Percentiles rank a stretch among this genome's conserved stretches.
Evolutionary conservation across 2,888 invertebrate species (phyloP).

Genomic region (Auanema sp.): DNA sequence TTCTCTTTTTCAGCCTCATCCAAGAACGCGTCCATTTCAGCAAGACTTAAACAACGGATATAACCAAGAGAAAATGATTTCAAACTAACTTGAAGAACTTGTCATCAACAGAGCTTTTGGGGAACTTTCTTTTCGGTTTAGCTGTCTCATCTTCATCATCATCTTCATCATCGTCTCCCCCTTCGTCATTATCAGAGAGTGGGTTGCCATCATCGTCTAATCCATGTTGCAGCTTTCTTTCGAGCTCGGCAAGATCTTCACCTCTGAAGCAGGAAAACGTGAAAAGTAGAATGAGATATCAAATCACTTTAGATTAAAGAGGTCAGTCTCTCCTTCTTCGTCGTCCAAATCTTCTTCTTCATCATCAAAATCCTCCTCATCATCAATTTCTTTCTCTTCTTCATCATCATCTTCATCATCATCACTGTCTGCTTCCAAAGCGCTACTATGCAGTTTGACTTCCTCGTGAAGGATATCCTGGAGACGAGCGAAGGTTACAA

Average conservation of each 20-base stretch:
- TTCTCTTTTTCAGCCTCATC: slow-evolving; percentile 30
- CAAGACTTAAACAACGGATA: slow-evolving; percentile 25
- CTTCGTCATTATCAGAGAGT: slow-evolving; percentile 15
- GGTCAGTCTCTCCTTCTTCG: slow-evolving; percentile 32
- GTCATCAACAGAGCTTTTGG: slow-evolving; percentile 40
- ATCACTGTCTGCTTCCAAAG: slow-evolving; percentile 18
- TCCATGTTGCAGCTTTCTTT: slow-evolving; percentile 23
- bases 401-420: slow-evolving; percentile 18
- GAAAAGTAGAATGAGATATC: neutral
- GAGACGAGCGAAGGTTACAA: neutral
- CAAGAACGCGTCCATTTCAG: slow-evolving; percentile 42
- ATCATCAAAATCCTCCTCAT: slow-evolving; percentile 17
- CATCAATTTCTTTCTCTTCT: slow-evolving; percentile 20
- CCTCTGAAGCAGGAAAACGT: slow-evolving; percentile 19
- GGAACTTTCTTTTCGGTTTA: slow-evolving; percentile 24
- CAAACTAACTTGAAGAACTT: slow-evolving; percentile 32
- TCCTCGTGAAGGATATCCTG: neutral
- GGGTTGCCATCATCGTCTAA: neutral
- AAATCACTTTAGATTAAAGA: slow-evolving; percentile 28
- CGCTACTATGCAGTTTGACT: neutral
- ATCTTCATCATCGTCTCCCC: slow-evolving; percentile 13
- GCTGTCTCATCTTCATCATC: slow-evolving; percentile 6
- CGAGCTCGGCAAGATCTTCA: slow-evolving; percentile 34
- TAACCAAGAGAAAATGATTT: neutral
- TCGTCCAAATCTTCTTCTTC: slow-evolving; percentile 14